phyloP scores from a whole-genome alignment of 1,140 invertebrate genomes.

The Coptotermes formosanus region DNA sequence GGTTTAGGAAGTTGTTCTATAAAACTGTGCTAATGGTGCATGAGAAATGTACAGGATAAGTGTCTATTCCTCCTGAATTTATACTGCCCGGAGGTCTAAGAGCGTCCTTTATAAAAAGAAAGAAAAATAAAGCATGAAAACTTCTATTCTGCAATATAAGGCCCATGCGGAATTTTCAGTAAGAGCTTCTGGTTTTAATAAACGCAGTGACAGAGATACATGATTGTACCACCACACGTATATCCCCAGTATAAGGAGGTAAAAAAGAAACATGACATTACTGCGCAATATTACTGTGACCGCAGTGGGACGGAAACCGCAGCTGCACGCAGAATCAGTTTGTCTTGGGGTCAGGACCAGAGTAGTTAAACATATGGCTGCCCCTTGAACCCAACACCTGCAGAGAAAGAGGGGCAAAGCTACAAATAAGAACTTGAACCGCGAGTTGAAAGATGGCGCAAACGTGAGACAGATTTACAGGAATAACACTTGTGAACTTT shows the following conservation, averaged over 20 bases:
- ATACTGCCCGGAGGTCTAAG: background rate
- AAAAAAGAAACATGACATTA: background rate
- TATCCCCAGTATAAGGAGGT: background rate
- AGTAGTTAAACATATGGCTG: background rate
- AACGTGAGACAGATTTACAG: background rate
- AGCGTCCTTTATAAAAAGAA: background rate
- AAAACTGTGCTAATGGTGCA: no score
- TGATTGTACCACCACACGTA: background rate
- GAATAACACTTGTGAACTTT: background rate
- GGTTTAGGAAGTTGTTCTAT: no score
- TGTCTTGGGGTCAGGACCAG: background rate
- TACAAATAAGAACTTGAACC: background rate
- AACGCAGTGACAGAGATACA: conserved; percentile 18
- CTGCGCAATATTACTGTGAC: background rate
- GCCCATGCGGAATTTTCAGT: background rate
- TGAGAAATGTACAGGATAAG: no score
- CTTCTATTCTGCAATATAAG: background rate
- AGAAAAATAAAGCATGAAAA: background rate
- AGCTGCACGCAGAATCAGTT: background rate
- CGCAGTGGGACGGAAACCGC: background rate
- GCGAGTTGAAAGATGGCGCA: background rate
- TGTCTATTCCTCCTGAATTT: no score
- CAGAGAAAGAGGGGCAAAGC: background rate
- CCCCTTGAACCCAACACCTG: background rate
- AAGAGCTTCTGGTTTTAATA: background rate